A percentile compares a stretch with the other conserved stretches of the same genome.
Conservation (phyloP, 2,797 vertebrate genomes). For the Ispidina lecontei region DNA sequence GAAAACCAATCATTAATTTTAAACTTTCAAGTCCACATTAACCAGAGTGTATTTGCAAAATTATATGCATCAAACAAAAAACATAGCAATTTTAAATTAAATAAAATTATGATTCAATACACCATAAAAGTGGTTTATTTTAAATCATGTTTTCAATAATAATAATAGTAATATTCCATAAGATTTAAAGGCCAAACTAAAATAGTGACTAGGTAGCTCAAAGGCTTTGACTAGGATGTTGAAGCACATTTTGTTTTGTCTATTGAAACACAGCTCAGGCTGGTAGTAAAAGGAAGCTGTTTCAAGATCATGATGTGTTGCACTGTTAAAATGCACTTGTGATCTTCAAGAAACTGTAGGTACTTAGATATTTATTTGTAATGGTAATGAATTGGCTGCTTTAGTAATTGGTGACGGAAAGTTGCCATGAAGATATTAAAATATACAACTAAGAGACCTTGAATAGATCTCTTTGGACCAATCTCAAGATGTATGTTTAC, state of each 20-base stretch:
- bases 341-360: background rate
- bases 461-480: background rate
- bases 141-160: background rate
- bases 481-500: rapidly evolving
- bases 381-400: background rate
- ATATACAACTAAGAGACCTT: background rate
- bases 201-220: background rate
- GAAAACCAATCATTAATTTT: slow-evolving; percentile 1
- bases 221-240: background rate
- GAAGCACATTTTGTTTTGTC: background rate
- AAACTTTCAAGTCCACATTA: background rate
- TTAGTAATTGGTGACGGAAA: background rate
- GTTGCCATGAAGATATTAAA: background rate
- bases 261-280: background rate
- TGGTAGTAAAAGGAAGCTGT: background rate
- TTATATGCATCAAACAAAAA: background rate
- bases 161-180: background rate
- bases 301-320: background rate
- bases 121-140: background rate
- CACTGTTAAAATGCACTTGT: background rate
- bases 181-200: background rate
- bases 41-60: background rate
- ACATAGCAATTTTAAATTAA: background rate
- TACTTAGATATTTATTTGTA: background rate
- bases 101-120: background rate